These are phyloP conservation scores for Zaprionus obscuricornis DNA, from an alignment of 2,888 invertebrate species.

Conservation along the genomic window DNA sequence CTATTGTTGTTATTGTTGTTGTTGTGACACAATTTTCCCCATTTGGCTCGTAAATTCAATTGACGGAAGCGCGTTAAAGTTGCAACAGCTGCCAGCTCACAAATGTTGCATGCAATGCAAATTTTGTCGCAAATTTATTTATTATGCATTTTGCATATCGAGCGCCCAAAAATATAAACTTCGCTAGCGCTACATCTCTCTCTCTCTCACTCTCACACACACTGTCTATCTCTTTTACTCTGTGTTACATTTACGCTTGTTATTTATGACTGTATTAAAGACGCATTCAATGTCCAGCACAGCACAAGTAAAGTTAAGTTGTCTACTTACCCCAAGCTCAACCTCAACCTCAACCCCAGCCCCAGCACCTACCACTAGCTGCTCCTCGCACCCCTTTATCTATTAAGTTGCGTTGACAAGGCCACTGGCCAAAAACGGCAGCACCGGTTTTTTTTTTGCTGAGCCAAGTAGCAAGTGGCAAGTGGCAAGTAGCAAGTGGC, in stretches of 20 bases:
- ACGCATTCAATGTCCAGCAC: conserved; percentile 7
- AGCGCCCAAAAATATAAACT: neutral
- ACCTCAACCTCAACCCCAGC: neutral
- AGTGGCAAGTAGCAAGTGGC: conserved; percentile 7
- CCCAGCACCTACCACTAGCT: too few species aligned
- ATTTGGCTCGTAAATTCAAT: conserved; percentile 70
- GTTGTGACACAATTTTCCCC: conserved; percentile 70
- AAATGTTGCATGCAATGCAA: conserved; percentile 35
- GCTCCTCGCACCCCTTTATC: too few species aligned
- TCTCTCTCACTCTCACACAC: too few species aligned
- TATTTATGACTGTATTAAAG: conserved; percentile 51
- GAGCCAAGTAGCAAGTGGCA: conserved; percentile 27
- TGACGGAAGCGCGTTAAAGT: conserved; percentile 71
- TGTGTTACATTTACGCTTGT: too few species aligned
- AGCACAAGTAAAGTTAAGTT: neutral
- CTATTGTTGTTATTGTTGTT: conserved; percentile 6
- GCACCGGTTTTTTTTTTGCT: conserved; percentile 26
- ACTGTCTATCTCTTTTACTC: too few species aligned
- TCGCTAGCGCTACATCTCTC: neutral
- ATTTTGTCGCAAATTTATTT: conserved; percentile 25
- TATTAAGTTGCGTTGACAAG: conserved; percentile 41
- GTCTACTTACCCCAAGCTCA: neutral
- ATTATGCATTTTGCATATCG: conserved; percentile 53
- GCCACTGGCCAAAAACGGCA: conserved; percentile 22
- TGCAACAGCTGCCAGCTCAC: conserved; percentile 44